phyloP scores from a whole-genome alignment of 2,797 vertebrate genomes.

The Pseudochaenichthys georgianus region DNA sequence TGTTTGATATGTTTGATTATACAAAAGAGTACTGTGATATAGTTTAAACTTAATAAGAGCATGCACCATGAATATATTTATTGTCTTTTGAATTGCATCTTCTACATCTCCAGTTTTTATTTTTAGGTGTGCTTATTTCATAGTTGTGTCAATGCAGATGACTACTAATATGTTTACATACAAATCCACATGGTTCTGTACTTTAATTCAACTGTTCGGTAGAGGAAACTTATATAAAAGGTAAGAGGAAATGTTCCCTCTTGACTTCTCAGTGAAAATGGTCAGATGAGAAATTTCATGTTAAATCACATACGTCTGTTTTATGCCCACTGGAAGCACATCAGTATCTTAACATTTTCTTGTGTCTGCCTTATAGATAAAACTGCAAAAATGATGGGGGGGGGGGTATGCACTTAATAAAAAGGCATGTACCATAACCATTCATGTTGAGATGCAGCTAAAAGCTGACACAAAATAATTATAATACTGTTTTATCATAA shows the following conservation, averaged over 20 bases:
- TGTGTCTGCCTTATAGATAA: slow-evolving; percentile 17
- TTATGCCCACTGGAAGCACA: slow-evolving; percentile 20
- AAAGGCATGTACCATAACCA: neutral
- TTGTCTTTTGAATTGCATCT: neutral
- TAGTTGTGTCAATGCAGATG: slow-evolving; percentile 9
- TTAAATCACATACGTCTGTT: slow-evolving; percentile 29
- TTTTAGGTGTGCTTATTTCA: slow-evolving; percentile 10
- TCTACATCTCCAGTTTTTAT: neutral
- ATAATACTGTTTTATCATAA: neutral
- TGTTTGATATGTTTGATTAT: slow-evolving; percentile 2
- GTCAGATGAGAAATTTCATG: slow-evolving; percentile 30
- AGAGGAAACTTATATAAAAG: neutral
- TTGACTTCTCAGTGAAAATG: slow-evolving; percentile 25
- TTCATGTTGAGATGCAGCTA: slow-evolving; percentile 7
- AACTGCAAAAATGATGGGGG: slow-evolving; percentile 10
- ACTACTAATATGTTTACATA: slow-evolving; percentile 1
- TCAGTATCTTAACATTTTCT: slow-evolving; percentile 43
- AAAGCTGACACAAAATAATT: neutral
- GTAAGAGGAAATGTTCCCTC: neutral
- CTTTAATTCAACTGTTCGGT: neutral
- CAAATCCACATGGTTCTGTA: neutral
- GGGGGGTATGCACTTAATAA: neutral
- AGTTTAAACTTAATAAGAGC: neutral
- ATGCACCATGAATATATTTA: slow-evolving; percentile 2
- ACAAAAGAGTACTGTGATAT: slow-evolving; percentile 3